These are phyloP conservation scores for Sturnus vulgaris DNA, from an alignment of 2,113 vertebrate genomes.

Conservation along the genomic window DNA sequence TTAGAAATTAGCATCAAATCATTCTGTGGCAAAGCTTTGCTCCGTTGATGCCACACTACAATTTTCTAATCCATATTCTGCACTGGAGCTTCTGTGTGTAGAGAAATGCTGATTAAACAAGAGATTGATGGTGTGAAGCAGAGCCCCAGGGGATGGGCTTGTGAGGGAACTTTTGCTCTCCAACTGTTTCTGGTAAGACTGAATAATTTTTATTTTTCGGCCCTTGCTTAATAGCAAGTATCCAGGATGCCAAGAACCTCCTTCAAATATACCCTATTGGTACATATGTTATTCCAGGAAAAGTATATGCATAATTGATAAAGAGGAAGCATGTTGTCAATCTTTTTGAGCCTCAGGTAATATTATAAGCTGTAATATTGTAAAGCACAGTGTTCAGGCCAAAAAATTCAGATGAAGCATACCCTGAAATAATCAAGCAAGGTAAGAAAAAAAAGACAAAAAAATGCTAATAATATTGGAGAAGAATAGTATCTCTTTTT, in stretches of 20 bases:
- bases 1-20: not conserved
- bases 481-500: not conserved
- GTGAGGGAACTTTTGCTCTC: not conserved
- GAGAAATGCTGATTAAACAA: not conserved
- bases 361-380: not conserved
- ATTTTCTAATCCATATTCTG: not conserved
- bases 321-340: not conserved
- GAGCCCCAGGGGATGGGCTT: not conserved
- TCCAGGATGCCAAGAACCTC: not conserved
- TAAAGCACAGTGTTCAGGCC: not conserved
- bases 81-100: not conserved
- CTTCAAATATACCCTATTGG: not conserved
- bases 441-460: not conserved
- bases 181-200: not conserved
- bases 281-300: not conserved
- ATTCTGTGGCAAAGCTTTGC: not conserved
- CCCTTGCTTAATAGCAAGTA: not conserved
- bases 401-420: not conserved
- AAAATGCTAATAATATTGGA: not conserved
- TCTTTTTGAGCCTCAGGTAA: not conserved
- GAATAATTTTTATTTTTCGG: not conserved
- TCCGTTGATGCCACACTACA: not conserved
- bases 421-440: not conserved
- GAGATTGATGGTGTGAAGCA: not conserved
- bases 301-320: conserved; percentile 22